Evolutionary conservation across 1,140 invertebrate species (phyloP).

Genomic region (Atta cephalotes): DNA sequence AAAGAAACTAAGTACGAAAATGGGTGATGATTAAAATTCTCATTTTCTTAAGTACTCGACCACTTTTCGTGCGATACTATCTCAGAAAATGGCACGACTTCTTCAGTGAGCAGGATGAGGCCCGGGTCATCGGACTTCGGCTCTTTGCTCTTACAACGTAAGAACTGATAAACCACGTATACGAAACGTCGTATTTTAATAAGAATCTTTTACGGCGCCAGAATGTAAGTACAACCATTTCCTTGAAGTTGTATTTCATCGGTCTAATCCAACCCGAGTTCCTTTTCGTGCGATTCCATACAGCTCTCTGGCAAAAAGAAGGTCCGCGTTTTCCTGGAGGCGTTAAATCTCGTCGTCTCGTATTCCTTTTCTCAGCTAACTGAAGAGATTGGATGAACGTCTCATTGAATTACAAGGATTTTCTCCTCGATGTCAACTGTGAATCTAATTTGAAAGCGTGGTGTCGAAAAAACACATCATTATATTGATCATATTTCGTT

Average conservation of each 20-base stretch:
- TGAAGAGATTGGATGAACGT: background rate
- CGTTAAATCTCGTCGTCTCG: slow-evolving; percentile 47
- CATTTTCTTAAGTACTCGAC: slow-evolving; percentile 75
- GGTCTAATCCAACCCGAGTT: slow-evolving; percentile 22
- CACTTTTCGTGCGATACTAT: slow-evolving; percentile 11
- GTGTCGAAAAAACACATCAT: background rate
- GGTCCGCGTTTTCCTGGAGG: background rate
- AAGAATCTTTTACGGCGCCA: slow-evolving; percentile 46
- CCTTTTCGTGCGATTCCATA: slow-evolving; percentile 23
- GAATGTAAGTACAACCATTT: background rate
- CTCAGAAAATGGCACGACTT: slow-evolving; percentile 8
- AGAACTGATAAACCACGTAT: slow-evolving; percentile 37
- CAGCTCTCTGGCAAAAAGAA: slow-evolving; percentile 18
- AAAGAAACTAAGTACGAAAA: slow-evolving; percentile 38
- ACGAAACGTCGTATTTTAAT: slow-evolving; percentile 65
- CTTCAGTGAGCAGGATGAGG: background rate
- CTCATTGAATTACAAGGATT: slow-evolving; percentile 47
- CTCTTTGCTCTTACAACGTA: slow-evolving; percentile 24
- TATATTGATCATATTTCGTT: background rate
- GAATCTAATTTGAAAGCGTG: background rate
- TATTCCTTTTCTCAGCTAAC: slow-evolving; percentile 37
- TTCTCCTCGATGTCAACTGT: slow-evolving; percentile 23
- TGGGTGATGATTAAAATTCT: slow-evolving; percentile 62
- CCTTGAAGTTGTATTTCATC: slow-evolving; percentile 36
- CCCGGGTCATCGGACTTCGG: background rate